These are phyloP conservation scores for Drosophila saltans DNA, from an alignment of 1,140 invertebrate genomes.

Conservation along the genomic window DNA sequence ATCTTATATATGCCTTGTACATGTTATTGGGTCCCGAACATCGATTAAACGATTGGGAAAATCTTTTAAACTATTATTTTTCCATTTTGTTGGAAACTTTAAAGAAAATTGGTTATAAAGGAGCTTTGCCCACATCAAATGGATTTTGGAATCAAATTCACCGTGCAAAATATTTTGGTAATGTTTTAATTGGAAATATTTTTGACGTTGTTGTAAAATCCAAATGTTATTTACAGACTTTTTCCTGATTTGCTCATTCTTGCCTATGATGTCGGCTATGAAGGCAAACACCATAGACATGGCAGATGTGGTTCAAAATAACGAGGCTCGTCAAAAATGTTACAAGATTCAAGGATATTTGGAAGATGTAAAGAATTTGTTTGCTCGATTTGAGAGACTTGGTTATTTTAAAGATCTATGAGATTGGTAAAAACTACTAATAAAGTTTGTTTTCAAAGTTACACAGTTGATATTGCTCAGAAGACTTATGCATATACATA, in stretches of 20 bases:
- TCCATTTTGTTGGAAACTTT: conserved; percentile 25
- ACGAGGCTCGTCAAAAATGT: conserved; percentile 20
- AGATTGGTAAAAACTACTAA: too few species aligned
- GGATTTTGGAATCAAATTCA: conserved; percentile 32
- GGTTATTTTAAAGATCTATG: conserved; percentile 47
- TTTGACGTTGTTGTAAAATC: too few species aligned
- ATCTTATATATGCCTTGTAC: conserved; percentile 52
- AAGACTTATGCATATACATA: too few species aligned
- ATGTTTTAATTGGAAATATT: neutral
- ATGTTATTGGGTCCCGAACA: conserved; percentile 46
- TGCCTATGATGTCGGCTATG: conserved; percentile 35
- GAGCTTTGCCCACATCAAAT: conserved; percentile 30
- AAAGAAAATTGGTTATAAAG: conserved; percentile 41
- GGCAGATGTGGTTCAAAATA: conserved; percentile 13
- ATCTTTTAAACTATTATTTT: conserved; percentile 46
- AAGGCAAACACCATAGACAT: conserved; percentile 18
- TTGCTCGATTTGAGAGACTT: conserved; percentile 46
- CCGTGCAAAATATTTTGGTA: conserved; percentile 36
- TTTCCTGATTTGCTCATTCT: conserved; percentile 34
- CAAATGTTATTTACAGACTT: conserved; percentile 35
- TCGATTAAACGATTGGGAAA: conserved; percentile 23
- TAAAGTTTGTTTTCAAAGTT: too few species aligned
- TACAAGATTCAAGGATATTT: conserved; percentile 28
- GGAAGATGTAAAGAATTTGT: conserved; percentile 36
- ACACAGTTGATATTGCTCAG: too few species aligned